These are phyloP conservation scores for Gallinago stenura DNA, from an alignment of 2,797 vertebrate species.

Conservation along the genomic window DNA sequence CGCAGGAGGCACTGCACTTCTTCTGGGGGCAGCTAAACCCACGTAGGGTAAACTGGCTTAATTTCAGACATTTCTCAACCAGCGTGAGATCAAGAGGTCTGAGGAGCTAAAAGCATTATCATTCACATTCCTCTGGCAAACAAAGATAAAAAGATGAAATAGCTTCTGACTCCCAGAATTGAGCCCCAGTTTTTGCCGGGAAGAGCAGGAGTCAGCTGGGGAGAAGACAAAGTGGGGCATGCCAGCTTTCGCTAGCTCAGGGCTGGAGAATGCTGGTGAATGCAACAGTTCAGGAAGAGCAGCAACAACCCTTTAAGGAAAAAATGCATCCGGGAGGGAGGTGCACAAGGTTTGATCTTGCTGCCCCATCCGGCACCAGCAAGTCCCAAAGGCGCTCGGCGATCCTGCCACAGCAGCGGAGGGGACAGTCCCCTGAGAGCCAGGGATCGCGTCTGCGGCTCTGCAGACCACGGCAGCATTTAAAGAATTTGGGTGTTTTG, in stretches of 20 bases:
- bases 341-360: rapidly evolving
- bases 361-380: background rate
- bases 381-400: rapidly evolving
- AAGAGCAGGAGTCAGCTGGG: background rate
- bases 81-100: background rate
- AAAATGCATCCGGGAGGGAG: background rate
- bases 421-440: background rate
- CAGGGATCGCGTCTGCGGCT: background rate
- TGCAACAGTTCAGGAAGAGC: background rate
- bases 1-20: background rate
- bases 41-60: background rate
- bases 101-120: background rate
- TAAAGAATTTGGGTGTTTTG: background rate
- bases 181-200: background rate
- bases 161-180: background rate
- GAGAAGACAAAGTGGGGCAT: background rate
- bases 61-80: background rate
- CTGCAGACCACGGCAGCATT: rapidly evolving
- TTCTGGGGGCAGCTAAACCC: background rate
- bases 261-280: background rate
- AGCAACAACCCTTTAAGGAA: background rate
- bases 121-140: background rate
- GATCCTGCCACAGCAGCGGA: background rate
- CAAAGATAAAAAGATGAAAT: background rate
- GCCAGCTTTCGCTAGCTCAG: background rate